Base-by-base conservation (phyloP, 1,140 invertebrate species). In the Phenacoccus solenopsis region DNA sequence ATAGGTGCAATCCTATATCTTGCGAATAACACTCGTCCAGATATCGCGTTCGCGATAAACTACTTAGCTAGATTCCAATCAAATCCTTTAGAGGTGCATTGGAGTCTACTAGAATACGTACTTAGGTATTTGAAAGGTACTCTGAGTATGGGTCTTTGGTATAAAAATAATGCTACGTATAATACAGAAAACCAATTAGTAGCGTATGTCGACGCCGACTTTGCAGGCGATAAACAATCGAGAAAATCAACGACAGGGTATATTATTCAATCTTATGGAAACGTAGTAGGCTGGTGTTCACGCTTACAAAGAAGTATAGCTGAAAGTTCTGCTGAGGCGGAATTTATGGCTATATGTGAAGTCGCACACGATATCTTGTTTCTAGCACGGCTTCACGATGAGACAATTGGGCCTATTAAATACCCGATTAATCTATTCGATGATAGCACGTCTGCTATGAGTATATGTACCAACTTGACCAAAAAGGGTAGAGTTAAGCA, bases 91-190 rank as follows among this genome's bases (percentile, higher is more conserved):
- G 16, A 12, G n/a, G 16, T 49, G 2, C 64, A 71, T 28, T 27
- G 35, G 71, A 24, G 1, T 1, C 20, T 24, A 28, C 74, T 73
- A 1, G 77, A 78, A 69, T 64, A 73, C 16, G 72, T 80, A 0
- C 70, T 78, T 7, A 69, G 74, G 21, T 79, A 79, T 57, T 67
- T 80, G 1, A 75, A 76, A 68, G 76, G 75, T 32, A 80, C 79
- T 3, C 67, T 24, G 1, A 25, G 75, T 64, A 61, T 68, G 10
- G 74, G 74, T 27, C 32, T 75, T 24, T n/a, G 28, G 2, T 73
- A 69, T 49, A 27, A 49, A 27, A 67, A 67, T 10, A 13, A 13
- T 20, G 27, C n/a, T n/a, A n/a, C n/a, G n/a, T n/a, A 69, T 16
- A 13, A 12, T 69, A 25, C 24, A 4, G n/a, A n/a, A n/a, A 24